Evolutionary conservation across 1,140 invertebrate genomes (phyloP), one percentile per base, ranked within the genome.

Genomic region (Diachasmimorpha longicaudata): DNA sequence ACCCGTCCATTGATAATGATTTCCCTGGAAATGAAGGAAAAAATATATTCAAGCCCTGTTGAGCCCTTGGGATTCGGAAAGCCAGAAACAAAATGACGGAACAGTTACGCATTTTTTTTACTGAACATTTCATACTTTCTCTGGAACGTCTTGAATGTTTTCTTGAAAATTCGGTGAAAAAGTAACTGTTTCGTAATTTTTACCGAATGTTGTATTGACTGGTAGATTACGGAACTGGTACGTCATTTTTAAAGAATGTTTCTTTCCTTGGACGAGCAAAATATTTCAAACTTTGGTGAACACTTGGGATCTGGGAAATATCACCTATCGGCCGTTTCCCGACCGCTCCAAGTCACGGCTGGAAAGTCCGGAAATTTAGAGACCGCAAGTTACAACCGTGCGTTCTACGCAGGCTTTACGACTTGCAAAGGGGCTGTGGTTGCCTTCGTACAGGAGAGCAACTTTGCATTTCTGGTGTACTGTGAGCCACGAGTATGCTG

Each of bases 391-490:
- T 63, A 63, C 58, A 63, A 31, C 19, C 58, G 58, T 63, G 58
- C 58, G 58, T 70, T 66, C 37, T 58, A 70, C 74, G 37, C 69
- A 19, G 8, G 72, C 76, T 77, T 77, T 77, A 77, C 76, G 76
- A 77, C 76, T 77, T 77, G 55, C 72, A 71, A 74, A 63, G 70
- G 76, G 76, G 76, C 48, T 74, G 76, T 39, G 76, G 76, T 77
- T 73, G 52, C 71, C 76, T 77, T 69, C 76, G 70, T 69, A 70
- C 68, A 75, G 48, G 46, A 44, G 39, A 63, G 74, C 69, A 66
- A 71, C 66, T 63, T 63, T 63, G 58, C 58, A 23, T 71, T 58
- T 74, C 72, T 52, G 25, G 37, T 16, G 23, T 44, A 16, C 55
- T n/a, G 48, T 70, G 58, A 25, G 11, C 58, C 19, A 23, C 52